These are phyloP conservation scores for Eubucco bourcierii DNA, from an alignment of 2,113 vertebrate genomes.

Conservation along the genomic window DNA sequence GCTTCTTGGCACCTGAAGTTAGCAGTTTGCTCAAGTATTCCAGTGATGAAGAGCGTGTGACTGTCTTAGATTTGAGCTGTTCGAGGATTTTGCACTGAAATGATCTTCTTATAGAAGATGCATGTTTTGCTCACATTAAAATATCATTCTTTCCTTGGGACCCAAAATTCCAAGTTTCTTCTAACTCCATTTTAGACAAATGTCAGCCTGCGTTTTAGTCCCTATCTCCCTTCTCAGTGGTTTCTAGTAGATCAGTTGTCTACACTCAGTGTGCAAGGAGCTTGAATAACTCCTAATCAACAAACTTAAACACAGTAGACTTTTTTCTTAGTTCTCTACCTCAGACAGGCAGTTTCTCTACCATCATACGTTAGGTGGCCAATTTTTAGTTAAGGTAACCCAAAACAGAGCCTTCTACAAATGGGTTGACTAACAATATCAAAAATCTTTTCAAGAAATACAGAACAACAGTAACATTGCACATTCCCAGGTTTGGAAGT, in stretches of 20 bases:
- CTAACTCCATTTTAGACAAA: background rate
- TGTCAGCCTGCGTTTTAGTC: background rate
- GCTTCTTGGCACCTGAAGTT: background rate
- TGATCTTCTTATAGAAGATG: background rate
- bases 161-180: background rate
- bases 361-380: too few relatives aligned
- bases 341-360: too few relatives aligned
- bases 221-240: background rate
- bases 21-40: background rate
- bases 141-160: background rate
- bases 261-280: background rate
- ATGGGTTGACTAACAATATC: background rate
- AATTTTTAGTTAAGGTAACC: too few relatives aligned
- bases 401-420: background rate
- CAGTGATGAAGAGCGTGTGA: background rate
- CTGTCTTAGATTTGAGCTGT: background rate
- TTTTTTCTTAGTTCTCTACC: too few relatives aligned
- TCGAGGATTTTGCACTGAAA: background rate
- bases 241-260: background rate
- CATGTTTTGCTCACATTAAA: background rate
- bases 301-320: background rate
- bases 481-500: background rate
- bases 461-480: background rate
- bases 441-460: background rate
- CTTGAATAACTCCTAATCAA: background rate